Evolutionary conservation across 2,888 invertebrate species (phyloP).

Genomic region (Diadromus collaris): DNA sequence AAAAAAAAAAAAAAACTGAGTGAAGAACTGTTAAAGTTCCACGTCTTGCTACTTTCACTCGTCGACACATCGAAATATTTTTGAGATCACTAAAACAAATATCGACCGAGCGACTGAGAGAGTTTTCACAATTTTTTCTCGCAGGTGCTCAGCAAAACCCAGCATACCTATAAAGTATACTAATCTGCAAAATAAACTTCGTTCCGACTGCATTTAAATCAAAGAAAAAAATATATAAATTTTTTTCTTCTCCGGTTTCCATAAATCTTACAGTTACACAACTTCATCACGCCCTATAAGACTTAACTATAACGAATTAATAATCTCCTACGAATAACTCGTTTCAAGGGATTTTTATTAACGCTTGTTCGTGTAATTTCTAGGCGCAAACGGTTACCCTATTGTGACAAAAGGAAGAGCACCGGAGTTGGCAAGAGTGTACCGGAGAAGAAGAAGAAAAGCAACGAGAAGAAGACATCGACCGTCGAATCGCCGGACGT

Average conservation of each 20-base stretch:
- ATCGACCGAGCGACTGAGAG: not conserved
- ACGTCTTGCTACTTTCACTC: not conserved
- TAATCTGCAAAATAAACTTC: not conserved
- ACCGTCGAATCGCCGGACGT: not conserved
- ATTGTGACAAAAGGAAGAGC: slow-evolving; percentile 42
- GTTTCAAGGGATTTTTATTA: slow-evolving; percentile 18
- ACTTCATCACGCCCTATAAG: not conserved
- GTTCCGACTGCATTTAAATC: not conserved
- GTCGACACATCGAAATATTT: not conserved
- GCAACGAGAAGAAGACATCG: slow-evolving; percentile 25
- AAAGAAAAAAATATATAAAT: not conserved
- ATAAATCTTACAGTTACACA: slow-evolving; percentile 32
- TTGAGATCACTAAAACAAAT: not conserved
- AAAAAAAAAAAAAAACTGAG: too few relatives aligned
- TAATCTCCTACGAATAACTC: not conserved
- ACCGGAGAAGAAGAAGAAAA: slow-evolving; percentile 42
- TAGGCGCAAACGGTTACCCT: slow-evolving; percentile 35
- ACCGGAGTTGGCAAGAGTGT: slow-evolving; percentile 42
- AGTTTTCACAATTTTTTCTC: not conserved
- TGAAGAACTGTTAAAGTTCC: not conserved
- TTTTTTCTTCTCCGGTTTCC: slow-evolving; percentile 12
- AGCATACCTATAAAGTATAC: not conserved
- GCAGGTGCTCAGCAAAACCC: not conserved
- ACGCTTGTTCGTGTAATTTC: slow-evolving; percentile 50
- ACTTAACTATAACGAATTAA: not conserved